Conservation (phyloP, 1,140 invertebrate genomes). For the Hermatobates lingyangjiaoensis region DNA sequence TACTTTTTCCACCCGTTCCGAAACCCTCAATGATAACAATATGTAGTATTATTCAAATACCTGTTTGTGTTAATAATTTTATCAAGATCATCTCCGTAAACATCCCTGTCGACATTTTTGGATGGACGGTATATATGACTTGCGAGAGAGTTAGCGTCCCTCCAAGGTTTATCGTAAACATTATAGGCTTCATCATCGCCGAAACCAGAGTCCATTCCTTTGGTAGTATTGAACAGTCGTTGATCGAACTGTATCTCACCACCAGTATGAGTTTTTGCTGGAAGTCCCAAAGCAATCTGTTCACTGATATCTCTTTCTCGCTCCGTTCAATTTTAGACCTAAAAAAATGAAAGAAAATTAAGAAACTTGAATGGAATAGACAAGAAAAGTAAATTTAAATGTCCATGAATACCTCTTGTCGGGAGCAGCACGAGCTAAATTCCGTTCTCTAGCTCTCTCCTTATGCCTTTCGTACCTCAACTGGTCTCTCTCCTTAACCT, state of each 20-base stretch:
- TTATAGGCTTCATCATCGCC: slow-evolving; percentile 95
- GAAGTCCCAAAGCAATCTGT: slow-evolving; percentile 91
- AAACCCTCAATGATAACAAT: background rate
- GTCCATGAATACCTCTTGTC: slow-evolving; percentile 52
- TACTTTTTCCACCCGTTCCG: too few relatives aligned
- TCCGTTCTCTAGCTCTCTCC: slow-evolving; percentile 78
- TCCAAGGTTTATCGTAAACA: slow-evolving; percentile 93
- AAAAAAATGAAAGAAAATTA: slow-evolving; percentile 9
- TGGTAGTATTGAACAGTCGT: slow-evolving; percentile 82
- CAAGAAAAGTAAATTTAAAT: background rate
- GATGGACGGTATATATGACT: slow-evolving; percentile 83
- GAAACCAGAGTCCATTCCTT: slow-evolving; percentile 93
- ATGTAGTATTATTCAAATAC: slow-evolving; percentile 23
- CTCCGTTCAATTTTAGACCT: slow-evolving; percentile 72
- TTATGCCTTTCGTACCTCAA: slow-evolving; percentile 76
- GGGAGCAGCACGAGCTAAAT: slow-evolving; percentile 79
- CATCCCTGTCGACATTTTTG: slow-evolving; percentile 73
- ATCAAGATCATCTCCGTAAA: slow-evolving; percentile 76
- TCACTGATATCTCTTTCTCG: slow-evolving; percentile 95
- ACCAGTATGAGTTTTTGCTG: slow-evolving; percentile 52
- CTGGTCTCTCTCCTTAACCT: slow-evolving; percentile 73
- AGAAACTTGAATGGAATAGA: background rate
- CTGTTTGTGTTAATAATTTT: slow-evolving; percentile 73
- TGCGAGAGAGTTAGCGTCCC: slow-evolving; percentile 59
- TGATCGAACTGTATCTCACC: slow-evolving; percentile 89